These are phyloP conservation scores for Minunthozetes semirufus DNA, from an alignment of 2,888 invertebrate species.

Conservation along the genomic window DNA sequence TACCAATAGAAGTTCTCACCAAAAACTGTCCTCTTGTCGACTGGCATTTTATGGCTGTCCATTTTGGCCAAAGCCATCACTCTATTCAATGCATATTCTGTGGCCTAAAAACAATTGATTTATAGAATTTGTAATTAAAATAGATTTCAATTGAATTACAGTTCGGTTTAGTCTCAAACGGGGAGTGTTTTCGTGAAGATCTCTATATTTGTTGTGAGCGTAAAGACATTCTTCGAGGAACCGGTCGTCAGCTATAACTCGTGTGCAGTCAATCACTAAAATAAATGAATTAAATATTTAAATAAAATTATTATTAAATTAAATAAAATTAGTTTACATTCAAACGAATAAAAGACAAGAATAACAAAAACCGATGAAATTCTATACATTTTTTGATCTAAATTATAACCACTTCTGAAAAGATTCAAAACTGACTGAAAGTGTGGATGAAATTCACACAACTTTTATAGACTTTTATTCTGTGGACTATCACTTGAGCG, in stretches of 20 bases:
- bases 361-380: not conserved
- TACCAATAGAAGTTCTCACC: constrained; percentile 36
- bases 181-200: constrained; percentile 30
- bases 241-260: constrained; percentile 3
- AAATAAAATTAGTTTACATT: constrained; percentile 7
- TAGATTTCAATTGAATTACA: constrained; percentile 13
- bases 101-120: constrained; percentile 8
- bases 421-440: too few species aligned
- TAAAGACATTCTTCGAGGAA: constrained; percentile 15
- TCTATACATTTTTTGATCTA: not conserved
- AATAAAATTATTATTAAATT: not conserved
- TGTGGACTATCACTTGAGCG: not conserved
- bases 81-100: constrained; percentile 31
- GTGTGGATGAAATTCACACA: not conserved
- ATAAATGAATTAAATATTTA: not conserved
- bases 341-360: not conserved
- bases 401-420: not conserved
- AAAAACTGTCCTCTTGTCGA: not conserved
- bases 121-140: not conserved
- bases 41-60: not conserved
- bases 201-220: constrained; percentile 12
- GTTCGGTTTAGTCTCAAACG: constrained; percentile 8
- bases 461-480: not conserved
- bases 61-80: constrained; percentile 27
- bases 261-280: not conserved